Conservation (phyloP, 2,888 invertebrate genomes). For the Altica lythri region DNA sequence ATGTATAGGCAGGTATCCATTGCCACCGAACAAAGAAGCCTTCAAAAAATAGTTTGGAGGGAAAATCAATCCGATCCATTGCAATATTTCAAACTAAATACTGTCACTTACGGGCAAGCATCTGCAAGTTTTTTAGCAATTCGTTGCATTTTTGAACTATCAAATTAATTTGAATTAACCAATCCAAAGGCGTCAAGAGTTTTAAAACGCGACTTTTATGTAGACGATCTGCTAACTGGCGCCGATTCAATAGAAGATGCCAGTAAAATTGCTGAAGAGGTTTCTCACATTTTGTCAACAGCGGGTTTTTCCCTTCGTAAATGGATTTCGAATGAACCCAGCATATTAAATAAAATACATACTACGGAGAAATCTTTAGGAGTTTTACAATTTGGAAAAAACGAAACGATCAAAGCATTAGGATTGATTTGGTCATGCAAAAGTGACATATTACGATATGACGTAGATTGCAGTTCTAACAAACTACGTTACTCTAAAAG, state of each 20-base stretch:
- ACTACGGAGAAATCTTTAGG: too few relatives aligned
- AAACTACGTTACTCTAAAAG: too few relatives aligned
- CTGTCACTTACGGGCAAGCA: neutral
- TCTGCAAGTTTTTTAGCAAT: neutral
- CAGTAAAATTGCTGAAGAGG: neutral
- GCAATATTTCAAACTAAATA: neutral
- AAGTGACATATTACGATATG: too few relatives aligned
- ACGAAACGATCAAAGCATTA: neutral
- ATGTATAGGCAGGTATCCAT: neutral
- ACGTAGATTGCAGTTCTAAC: too few relatives aligned
- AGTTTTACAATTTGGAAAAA: neutral
- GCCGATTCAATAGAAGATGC: neutral
- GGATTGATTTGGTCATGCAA: too few relatives aligned
- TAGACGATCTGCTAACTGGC: neutral
- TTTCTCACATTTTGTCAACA: neutral
- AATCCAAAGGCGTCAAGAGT: neutral
- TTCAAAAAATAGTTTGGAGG: conserved; percentile 3
- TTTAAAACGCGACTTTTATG: neutral
- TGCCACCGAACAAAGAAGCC: neutral
- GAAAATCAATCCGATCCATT: neutral
- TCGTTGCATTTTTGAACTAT: neutral
- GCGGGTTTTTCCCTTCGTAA: neutral
- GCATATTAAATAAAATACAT: too few relatives aligned
- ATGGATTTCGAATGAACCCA: neutral
- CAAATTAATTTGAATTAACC: neutral